Base-by-base conservation (phyloP, 2,888 invertebrate species). In the Synergus gifuensis region DNA sequence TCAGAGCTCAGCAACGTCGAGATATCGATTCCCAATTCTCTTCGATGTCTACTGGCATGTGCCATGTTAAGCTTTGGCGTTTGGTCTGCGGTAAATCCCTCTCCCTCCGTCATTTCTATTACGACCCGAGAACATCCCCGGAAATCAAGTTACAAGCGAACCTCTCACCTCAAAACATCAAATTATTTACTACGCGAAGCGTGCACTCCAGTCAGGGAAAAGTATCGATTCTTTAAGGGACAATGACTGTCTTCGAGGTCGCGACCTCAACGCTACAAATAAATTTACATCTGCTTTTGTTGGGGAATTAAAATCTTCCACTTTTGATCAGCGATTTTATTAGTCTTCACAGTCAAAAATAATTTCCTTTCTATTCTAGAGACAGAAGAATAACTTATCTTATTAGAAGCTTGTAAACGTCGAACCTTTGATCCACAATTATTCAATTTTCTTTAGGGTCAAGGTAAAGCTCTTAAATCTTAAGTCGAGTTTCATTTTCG, bases 11-110 rank as follows among this genome's bases (percentile, higher is more conserved):
- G 78, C 69, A 54, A 79, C 76, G 81, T 40, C 76, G 66, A 77
- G 79, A 81, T 83, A 85, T 85, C 83, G 85, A 85, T 85, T 84
- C 82, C 79, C 81, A 76, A 83, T 84, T 85, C 66, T 79, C 80
- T 77, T 46, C 78, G 42, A 76, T 66, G 18, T 67, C 67, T 67
- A 76, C 67, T 76, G 77, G 69, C 78, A 81, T 81, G 78, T 82
- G 78, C 82, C 78, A 78, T 82, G 80, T 83, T 83, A 82, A 83
- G 66, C 80, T 44, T 79, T 81, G 66, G 79, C 60, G 46, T 46
- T 66, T 73, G 44, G 22, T 67, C 22, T 67, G 46, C 11, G 44
- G 46, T 67, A 67, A 67, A 67, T 67, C 22, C 46, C 67, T 12
- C 18, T 44, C 40, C 42, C 46, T 22, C 66, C 18, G 42, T 66